A percentile compares a stretch with the other conserved stretches of the same genome.
Conservation (phyloP, 2,888 invertebrate genomes). For the Aricia artaxerxes region DNA sequence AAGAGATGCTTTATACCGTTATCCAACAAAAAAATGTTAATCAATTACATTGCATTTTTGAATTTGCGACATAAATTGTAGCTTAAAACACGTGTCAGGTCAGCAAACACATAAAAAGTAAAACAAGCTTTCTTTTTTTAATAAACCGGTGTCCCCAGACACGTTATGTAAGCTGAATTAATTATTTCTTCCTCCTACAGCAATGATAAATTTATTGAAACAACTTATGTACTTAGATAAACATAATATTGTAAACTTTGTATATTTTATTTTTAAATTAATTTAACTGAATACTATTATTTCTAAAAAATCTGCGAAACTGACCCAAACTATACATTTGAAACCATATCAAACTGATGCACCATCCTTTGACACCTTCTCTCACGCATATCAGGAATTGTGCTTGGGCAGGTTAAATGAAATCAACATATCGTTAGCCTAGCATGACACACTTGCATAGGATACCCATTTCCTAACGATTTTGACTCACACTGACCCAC, state of each 20-base stretch:
- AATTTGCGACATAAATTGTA: not conserved
- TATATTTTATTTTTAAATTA: too few species aligned
- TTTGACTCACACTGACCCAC: slow-evolving; percentile 19
- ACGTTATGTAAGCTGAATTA: slow-evolving; percentile 16
- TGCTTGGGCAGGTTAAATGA: not conserved
- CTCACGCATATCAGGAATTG: not conserved
- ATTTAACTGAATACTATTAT: too few species aligned
- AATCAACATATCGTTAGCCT: not conserved
- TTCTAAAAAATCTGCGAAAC: not conserved
- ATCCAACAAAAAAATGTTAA: not conserved
- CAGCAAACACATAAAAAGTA: slow-evolving; percentile 12
- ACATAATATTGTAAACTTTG: too few species aligned
- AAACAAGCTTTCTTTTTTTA: slow-evolving; percentile 22
- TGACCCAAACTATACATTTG: not conserved
- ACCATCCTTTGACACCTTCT: not conserved
- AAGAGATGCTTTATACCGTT: not conserved
- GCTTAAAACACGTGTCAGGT: not conserved
- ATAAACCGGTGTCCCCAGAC: slow-evolving; percentile 18
- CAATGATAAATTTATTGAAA: not conserved
- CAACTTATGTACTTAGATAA: not conserved
- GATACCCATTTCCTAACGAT: not conserved
- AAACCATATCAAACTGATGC: not conserved
- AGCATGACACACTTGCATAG: slow-evolving; percentile 11
- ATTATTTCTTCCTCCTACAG: slow-evolving; percentile 17
- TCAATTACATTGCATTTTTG: not conserved